phyloP scores from a whole-genome alignment of 2,888 invertebrate genomes.

The Trypoxylon attenuatum region DNA sequence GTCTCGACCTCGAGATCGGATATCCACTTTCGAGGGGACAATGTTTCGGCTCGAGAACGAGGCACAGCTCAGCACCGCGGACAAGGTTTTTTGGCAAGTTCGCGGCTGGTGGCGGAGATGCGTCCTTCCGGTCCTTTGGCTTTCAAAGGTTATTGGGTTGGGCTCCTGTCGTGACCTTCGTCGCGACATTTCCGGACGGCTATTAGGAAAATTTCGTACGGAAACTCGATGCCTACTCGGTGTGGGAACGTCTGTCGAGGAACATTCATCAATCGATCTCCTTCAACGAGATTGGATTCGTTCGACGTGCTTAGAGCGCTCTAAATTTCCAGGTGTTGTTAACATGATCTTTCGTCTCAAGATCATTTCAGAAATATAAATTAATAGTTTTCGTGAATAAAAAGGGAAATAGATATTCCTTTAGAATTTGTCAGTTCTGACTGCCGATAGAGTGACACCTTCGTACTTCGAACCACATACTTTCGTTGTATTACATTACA shows the following conservation, averaged over 20 bases:
- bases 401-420: too few relatives aligned
- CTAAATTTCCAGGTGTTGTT: too few relatives aligned
- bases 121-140: constrained; percentile 16
- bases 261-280: not conserved
- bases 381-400: too few relatives aligned
- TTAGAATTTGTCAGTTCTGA: too few relatives aligned
- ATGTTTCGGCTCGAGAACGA: not conserved
- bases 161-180: not conserved
- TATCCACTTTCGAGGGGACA: constrained; percentile 27
- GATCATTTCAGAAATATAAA: not conserved
- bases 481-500: too few relatives aligned
- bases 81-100: constrained; percentile 26
- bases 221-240: too few relatives aligned
- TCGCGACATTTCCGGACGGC: not conserved
- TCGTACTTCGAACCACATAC: too few relatives aligned
- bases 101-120: constrained; percentile 18
- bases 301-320: too few relatives aligned
- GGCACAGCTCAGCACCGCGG: not conserved
- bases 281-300: too few relatives aligned
- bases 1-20: constrained; percentile 16
- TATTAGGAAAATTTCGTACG: not conserved
- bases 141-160: not conserved
- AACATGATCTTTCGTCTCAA: too few relatives aligned
- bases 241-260: not conserved
- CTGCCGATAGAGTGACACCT: too few relatives aligned